Percentiles rank a stretch among this genome's conserved stretches.
phyloP scores from a whole-genome alignment of 2,888 invertebrate species.

The Melanostoma mellinum region DNA sequence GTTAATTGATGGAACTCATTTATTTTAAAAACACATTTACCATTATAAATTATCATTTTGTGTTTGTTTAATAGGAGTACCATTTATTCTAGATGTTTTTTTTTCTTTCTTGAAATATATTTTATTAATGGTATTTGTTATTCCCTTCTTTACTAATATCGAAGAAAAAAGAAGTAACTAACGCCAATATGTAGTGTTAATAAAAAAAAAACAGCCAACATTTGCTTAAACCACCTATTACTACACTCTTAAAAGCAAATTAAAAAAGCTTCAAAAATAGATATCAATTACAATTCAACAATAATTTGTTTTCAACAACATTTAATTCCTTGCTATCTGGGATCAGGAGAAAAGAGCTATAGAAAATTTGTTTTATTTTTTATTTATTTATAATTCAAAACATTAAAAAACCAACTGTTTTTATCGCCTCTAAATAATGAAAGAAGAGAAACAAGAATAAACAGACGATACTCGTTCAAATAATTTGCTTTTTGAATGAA shows the following conservation, averaged over 20 bases:
- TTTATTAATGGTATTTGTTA: constrained; percentile 48
- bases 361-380: constrained; percentile 74
- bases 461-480: no score
- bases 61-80: constrained; percentile 69
- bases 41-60: constrained; percentile 44
- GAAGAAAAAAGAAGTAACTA: constrained; percentile 47
- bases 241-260: constrained; percentile 46
- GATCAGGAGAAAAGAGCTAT: constrained; percentile 82
- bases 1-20: no score
- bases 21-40: not conserved
- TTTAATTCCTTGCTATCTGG: constrained; percentile 81
- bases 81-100: constrained; percentile 68
- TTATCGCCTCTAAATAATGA: constrained; percentile 8
- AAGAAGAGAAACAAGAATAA: constrained; percentile 16
- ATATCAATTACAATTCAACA: constrained; percentile 26
- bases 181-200: constrained; percentile 17
- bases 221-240: constrained; percentile 44
- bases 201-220: constrained; percentile 10
- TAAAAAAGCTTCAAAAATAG: constrained; percentile 12
- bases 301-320: constrained; percentile 73
- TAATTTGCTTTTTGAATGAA: no score
- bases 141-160: constrained; percentile 45
- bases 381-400: constrained; percentile 37
- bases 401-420: constrained; percentile 13
- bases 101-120: constrained; percentile 36